These are phyloP conservation scores for Lucilia cuprina DNA, from an alignment of 1,140 invertebrate species.

Conservation along the genomic window DNA sequence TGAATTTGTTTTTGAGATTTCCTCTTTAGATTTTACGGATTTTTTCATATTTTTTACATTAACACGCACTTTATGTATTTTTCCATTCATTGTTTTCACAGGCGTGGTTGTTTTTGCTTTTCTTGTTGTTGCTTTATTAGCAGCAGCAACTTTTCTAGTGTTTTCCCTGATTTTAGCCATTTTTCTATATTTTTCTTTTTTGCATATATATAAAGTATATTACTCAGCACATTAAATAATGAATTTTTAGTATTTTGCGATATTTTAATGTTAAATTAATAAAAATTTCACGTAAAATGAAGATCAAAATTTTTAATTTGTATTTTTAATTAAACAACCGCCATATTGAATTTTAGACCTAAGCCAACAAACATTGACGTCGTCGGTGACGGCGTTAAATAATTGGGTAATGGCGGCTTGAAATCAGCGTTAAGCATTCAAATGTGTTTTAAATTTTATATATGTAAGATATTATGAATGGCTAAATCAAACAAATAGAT, in stretches of 20 bases:
- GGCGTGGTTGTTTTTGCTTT: background rate
- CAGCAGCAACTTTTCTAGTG: background rate
- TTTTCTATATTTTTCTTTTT: no score
- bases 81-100: background rate
- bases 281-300: background rate
- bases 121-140: background rate
- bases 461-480: no score
- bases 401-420: no score
- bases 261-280: background rate
- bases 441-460: no score
- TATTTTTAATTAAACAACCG: constrained; percentile 16
- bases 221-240: background rate
- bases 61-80: background rate
- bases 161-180: constrained; percentile 12
- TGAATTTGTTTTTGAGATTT: background rate
- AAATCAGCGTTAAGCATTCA: no score
- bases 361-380: background rate
- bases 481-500: no score
- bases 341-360: constrained; percentile 16
- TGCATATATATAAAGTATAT: background rate
- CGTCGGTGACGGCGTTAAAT: no score
- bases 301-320: background rate
- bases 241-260: background rate
- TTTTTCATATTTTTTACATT: background rate
- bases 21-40: background rate